phyloP scores from a whole-genome alignment of 2,797 vertebrate genomes.

The Iguana delicatissima region DNA sequence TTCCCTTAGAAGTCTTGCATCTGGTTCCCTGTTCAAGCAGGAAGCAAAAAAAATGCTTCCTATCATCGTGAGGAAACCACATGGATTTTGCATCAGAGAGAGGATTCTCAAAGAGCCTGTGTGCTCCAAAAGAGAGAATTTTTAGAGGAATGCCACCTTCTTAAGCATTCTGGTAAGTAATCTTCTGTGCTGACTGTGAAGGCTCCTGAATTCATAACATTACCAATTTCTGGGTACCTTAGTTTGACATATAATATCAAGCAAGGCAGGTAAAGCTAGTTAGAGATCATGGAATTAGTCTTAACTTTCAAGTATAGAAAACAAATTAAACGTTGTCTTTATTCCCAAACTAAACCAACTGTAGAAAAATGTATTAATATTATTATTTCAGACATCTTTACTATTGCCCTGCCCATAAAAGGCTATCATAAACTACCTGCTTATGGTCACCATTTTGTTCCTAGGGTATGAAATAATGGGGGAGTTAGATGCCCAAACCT shows the following conservation, averaged over 20 bases:
- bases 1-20: neutral
- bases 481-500: constrained; percentile 52
- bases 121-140: neutral
- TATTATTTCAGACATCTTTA: constrained; percentile 41
- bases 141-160: constrained; percentile 17
- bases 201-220: neutral
- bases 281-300: neutral
- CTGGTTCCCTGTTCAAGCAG: too few species aligned
- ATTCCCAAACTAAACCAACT: constrained; percentile 23
- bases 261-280: neutral
- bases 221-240: neutral
- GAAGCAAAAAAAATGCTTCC: neutral
- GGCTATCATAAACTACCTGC: constrained; percentile 51
- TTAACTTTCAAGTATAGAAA: neutral
- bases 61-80: neutral
- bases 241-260: neutral
- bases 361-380: constrained; percentile 51
- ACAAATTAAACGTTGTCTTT: constrained; percentile 10
- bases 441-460: constrained; percentile 50
- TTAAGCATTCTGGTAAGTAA: neutral
- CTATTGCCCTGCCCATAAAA: constrained; percentile 47
- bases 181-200: too few species aligned
- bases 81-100: neutral
- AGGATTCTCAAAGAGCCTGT: neutral
- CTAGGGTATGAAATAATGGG: constrained; percentile 62